Conservation (phyloP, 2,888 invertebrate genomes). For the Diadegma fenestrale region DNA sequence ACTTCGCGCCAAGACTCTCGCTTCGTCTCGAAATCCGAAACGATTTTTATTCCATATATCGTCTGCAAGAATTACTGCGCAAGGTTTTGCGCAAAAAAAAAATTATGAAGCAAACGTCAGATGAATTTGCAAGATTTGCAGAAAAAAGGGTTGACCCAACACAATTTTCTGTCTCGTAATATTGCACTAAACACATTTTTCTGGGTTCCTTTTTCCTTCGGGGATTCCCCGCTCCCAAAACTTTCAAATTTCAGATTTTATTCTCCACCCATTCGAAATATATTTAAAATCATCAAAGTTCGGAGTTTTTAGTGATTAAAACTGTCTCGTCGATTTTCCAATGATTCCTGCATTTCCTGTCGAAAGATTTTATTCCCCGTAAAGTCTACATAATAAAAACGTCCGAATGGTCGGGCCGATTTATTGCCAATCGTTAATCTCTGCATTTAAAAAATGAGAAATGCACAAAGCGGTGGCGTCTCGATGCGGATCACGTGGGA, state of each 20-base stretch:
- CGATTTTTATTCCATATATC: not conserved
- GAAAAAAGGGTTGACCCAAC: slow-evolving; percentile 2
- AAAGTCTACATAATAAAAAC: not conserved
- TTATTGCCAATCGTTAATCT: not conserved
- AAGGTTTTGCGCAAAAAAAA: slow-evolving; percentile 13
- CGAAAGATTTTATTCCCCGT: too few species aligned
- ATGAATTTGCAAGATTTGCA: slow-evolving; percentile 13
- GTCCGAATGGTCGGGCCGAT: not conserved
- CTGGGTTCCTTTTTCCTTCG: slow-evolving; percentile 1
- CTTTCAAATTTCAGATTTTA: not conserved
- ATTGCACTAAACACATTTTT: slow-evolving; percentile 13
- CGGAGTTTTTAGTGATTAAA: too few species aligned
- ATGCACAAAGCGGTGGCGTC: not conserved
- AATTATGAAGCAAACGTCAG: not conserved
- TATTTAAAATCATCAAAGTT: too few species aligned
- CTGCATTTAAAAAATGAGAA: not conserved
- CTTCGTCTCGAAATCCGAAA: not conserved
- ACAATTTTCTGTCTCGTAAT: slow-evolving; percentile 4
- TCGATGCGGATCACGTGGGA: not conserved
- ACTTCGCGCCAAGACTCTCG: too few species aligned
- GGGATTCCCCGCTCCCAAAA: not conserved
- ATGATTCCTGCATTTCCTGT: too few species aligned
- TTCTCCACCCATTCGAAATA: not conserved
- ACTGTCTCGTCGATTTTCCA: too few species aligned
- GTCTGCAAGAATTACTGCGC: not conserved